These are phyloP conservation scores for Tychaedon coryphoeus DNA, from an alignment of 2,113 vertebrate species.

Conservation along the genomic window DNA sequence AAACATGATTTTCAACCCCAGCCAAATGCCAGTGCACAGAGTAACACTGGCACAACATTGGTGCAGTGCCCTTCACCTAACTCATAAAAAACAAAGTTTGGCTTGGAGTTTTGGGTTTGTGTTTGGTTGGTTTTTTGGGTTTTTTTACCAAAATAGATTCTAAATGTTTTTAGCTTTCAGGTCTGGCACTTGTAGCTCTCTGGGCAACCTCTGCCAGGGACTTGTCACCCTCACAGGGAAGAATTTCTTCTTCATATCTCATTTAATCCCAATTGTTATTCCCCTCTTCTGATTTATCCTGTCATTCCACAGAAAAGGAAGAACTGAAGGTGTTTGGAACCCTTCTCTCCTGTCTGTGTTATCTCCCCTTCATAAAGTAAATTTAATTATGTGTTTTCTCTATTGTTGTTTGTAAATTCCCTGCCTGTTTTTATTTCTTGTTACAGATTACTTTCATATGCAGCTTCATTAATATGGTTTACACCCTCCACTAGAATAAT, in stretches of 20 bases:
- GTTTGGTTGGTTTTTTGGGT: accelerated
- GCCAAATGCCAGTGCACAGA: neutral
- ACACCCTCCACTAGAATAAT: neutral
- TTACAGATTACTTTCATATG: neutral
- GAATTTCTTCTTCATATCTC: neutral
- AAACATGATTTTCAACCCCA: neutral
- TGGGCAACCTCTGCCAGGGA: neutral
- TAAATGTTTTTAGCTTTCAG: neutral
- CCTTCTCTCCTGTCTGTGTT: neutral
- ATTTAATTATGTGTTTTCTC: neutral
- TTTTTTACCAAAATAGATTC: neutral
- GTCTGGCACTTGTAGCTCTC: neutral
- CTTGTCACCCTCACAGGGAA: neutral
- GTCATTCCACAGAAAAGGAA: neutral
- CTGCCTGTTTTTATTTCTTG: neutral
- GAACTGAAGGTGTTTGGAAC: neutral
- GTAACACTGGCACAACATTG: neutral
- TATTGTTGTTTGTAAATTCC: neutral
- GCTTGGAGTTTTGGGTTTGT: neutral
- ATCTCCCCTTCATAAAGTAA: neutral
- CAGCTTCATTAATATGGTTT: neutral
- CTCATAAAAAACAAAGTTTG: neutral
- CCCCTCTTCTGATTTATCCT: neutral
- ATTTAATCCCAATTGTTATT: neutral
- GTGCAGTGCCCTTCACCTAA: neutral